Conservation (phyloP, 2,888 invertebrate genomes). For the Melolontha melolontha region DNA sequence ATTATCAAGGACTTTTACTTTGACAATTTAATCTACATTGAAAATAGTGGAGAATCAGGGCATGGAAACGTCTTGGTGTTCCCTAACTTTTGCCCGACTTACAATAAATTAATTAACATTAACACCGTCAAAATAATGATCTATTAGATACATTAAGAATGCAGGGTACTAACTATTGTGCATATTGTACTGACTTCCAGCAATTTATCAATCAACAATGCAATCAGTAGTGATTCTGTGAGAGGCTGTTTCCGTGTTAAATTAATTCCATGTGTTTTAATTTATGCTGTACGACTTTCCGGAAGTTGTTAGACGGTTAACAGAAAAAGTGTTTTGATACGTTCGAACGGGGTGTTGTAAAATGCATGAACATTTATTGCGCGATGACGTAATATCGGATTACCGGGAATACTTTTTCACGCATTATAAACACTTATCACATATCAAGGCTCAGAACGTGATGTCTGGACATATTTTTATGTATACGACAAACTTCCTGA, state of each 20-base stretch:
- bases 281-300: neutral
- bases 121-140: too few species aligned
- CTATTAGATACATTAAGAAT: too few species aligned
- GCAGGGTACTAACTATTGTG: too few species aligned
- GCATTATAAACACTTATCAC: constrained; percentile 34
- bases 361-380: constrained; percentile 6
- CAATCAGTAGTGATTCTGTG: too few species aligned
- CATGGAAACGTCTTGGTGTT: too few species aligned
- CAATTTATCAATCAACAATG: too few species aligned
- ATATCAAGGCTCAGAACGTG: constrained; percentile 31
- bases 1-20: too few species aligned
- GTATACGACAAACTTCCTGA: constrained; percentile 31
- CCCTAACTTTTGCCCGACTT: too few species aligned
- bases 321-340: neutral
- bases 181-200: too few species aligned
- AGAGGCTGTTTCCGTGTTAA: neutral
- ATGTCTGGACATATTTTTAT: constrained; percentile 33
- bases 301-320: constrained; percentile 1
- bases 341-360: constrained; percentile 6
- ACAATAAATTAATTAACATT: too few species aligned
- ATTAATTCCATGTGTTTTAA: neutral
- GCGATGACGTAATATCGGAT: constrained; percentile 22
- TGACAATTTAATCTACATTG: too few species aligned
- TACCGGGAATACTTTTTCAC: constrained; percentile 12
- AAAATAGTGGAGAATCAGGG: too few species aligned